Evolutionary conservation across 2,797 vertebrate genomes (phyloP), one percentile per base, ranked within the genome.

Genomic region (Myotis pilosus): DNA sequence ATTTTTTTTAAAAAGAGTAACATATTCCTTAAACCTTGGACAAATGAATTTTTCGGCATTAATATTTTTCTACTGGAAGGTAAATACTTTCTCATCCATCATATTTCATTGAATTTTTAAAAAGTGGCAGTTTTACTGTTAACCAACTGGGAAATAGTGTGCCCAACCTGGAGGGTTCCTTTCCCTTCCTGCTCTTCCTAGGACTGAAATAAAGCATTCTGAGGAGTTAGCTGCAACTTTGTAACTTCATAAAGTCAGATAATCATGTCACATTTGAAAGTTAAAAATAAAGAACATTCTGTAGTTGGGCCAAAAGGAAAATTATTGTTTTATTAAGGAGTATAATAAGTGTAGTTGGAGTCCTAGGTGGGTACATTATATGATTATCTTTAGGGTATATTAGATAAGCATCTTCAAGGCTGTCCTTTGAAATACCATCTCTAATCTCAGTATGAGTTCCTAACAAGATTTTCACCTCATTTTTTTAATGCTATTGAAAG

Each of bases 361-460:
- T 94, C 79, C 88, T 96, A 57, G 86, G 85, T 97, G 92, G 87
- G 90, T 96, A 95, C 95, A 96, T 94, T 96, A 97, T 95, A 72
- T 93, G 93, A 97, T 98, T 98, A 98, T 96, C 97, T 95, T 94
- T 96, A 96, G 47, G 75, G 69, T 96, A 96, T 96, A 97, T 98
- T 97, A 97, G 95, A 97, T 97, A 98, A 97, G 92, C 92, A 98
- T 97, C 92, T 95, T 92, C 82, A 96, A 92, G 62, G 79, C 49
- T 96, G 79, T 96, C 93, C 96, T 98, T 97, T 96, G 93, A 97
- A 97, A 97, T 90, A 78, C 80, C 95, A 96, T 96, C 94, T 97
- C 92, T 96, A 96, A 97, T 95, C 94, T 97, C 82, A 92, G 91
- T 92, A 95, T 96, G 92, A 97, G 96, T 97, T 98, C 87, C 96